Evolutionary conservation across 2,797 vertebrate species (phyloP).

Genomic region (Capromys pilorides): DNA sequence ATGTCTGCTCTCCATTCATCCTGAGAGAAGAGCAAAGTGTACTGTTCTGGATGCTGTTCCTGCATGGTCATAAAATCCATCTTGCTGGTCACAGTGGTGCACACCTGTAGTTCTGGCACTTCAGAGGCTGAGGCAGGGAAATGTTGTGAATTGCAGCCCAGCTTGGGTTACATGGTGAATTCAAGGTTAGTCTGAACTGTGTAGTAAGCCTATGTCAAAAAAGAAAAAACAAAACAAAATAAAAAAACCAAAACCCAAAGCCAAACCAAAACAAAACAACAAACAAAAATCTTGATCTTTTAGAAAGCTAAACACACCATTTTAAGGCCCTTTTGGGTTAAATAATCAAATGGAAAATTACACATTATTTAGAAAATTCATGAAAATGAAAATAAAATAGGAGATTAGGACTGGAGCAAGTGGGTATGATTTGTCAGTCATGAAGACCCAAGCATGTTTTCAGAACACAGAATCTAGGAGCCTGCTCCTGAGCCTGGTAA

Average conservation of each 20-base stretch:
- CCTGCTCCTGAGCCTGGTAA: background rate
- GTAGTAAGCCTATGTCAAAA: background rate
- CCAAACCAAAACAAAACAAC: background rate
- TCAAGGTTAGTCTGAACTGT: background rate
- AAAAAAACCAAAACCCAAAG: background rate
- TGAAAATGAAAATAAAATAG: background rate
- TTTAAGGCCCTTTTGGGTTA: background rate
- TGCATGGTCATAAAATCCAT: background rate
- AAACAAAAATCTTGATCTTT: background rate
- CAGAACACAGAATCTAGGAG: background rate
- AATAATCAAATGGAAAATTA: background rate
- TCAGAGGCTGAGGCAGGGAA: background rate
- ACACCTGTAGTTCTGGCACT: background rate
- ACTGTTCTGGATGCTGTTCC: background rate
- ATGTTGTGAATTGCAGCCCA: background rate
- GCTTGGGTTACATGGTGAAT: background rate
- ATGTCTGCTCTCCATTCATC: conserved; percentile 84
- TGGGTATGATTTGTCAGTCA: background rate
- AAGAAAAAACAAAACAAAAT: background rate
- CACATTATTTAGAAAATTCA: background rate
- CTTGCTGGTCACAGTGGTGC: background rate
- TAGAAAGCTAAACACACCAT: background rate
- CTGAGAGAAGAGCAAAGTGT: conserved; percentile 61
- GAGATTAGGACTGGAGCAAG: background rate
- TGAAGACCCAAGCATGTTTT: background rate